Evolutionary conservation across 2,113 vertebrate species (phyloP), one percentile per base, ranked within the genome.

Genomic region (Actenoides lindsayi): DNA sequence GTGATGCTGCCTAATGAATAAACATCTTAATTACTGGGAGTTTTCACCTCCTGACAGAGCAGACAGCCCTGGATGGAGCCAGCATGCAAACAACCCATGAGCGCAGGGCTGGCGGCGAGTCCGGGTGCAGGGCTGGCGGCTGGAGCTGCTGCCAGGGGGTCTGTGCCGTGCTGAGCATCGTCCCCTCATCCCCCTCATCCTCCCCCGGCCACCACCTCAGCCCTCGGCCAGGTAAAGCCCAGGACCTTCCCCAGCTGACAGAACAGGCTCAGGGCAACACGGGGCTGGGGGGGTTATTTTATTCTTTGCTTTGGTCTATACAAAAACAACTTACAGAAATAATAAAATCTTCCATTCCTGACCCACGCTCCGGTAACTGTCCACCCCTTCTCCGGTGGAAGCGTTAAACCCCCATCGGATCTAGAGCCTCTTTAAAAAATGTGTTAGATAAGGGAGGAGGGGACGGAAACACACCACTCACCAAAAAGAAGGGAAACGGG

Each of bases 291-390:
- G 89, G 93, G n/a, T 97, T 97, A 94, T 97, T 98, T 98, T 98
- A 98, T 98, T 96, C 91, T 97, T 97, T 97, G 98, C 98, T 98
- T 98, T 98, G 98, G 98, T 98, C 97, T 98, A 98, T 98, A 98
- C 98, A 51, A 98, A 98, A 98, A 98, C 97, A 98, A 97, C 97
- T 96, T 96, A 96, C 96, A 98, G 98, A 97, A 33, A 97, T 97
- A 97, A 98, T 98, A 98, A 98, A 97, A 96, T 96, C 96, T 97
- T 96, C 94, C 73, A 50, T 80, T 95, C 85, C 91, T 95, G 89
- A 97, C 85, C 90, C 94, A 97, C 90, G 48, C 93, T 96, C 92
- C 87, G 65, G 95, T 77, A 93, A 93, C 62, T 81, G 89, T 91
- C 90, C 90, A 94, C 74, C 93, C 97, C 84, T 93, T 93, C 16